phyloP scores from a whole-genome alignment of 2,888 invertebrate genomes.

The Mythimna pallens region DNA sequence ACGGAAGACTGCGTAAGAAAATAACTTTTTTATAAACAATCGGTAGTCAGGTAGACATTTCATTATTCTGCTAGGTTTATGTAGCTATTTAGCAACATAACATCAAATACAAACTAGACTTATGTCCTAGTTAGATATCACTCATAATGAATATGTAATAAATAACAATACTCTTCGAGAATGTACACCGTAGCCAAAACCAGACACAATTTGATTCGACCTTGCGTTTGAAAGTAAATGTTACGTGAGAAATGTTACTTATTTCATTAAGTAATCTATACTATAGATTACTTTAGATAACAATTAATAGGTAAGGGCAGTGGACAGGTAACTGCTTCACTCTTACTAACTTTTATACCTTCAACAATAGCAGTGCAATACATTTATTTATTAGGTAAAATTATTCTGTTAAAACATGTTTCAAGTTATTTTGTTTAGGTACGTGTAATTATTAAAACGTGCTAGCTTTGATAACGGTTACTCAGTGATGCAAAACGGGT shows the following conservation, averaged over 20 bases:
- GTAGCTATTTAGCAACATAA: neutral
- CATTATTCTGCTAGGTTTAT: neutral
- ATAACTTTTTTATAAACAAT: neutral
- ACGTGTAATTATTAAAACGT: neutral
- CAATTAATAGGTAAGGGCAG: conserved; percentile 24
- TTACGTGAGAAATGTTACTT: conserved; percentile 1
- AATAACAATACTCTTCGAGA: neutral
- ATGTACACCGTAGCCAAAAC: conserved; percentile 29
- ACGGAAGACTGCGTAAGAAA: neutral
- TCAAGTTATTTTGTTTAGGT: conserved; percentile 9
- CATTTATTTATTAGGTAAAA: conserved; percentile 8
- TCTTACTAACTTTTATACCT: conserved; percentile 7
- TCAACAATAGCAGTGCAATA: neutral
- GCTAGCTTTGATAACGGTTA: neutral
- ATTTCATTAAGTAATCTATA: conserved; percentile 13
- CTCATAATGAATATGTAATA: neutral
- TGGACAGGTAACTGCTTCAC: neutral
- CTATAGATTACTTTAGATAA: no score
- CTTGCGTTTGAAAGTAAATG: conserved; percentile 39
- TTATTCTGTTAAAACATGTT: neutral
- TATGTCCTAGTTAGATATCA: neutral
- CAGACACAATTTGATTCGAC: conserved; percentile 24
- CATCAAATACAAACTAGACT: neutral
- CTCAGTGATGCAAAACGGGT: conserved; percentile 22
- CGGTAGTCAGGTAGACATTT: neutral